These are phyloP conservation scores for Lagocephalus sceleratus DNA, from an alignment of 2,797 vertebrate genomes.

Conservation along the genomic window DNA sequence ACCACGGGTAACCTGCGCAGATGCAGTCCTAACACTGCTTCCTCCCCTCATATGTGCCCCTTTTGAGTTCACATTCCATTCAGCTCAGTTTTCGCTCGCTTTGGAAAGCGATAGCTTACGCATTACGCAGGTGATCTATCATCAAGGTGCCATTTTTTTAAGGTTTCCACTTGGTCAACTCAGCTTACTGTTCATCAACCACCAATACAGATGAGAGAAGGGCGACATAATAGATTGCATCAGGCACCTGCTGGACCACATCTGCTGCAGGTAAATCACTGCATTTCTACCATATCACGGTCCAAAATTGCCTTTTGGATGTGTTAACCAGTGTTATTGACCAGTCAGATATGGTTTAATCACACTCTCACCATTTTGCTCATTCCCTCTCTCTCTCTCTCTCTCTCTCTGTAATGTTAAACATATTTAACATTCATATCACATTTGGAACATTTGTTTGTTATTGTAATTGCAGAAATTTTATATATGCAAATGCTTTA, in stretches of 20 bases:
- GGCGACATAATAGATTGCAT: conserved; percentile 5
- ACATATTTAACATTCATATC: neutral
- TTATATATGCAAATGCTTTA: neutral
- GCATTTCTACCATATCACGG: conserved; percentile 36
- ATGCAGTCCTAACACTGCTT: conserved; percentile 24
- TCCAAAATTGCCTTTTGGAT: conserved; percentile 39
- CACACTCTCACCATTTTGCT: conserved; percentile 18
- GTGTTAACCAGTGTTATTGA: conserved; percentile 45
- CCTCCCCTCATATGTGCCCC: conserved; percentile 7
- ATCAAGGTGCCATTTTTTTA: conserved; percentile 1
- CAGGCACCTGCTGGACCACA: conserved; percentile 40
- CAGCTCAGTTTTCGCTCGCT: conserved; percentile 3
- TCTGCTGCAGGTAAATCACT: conserved; percentile 48
- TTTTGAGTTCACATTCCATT: conserved; percentile 8
- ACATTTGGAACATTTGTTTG: neutral
- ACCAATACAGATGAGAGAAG: conserved; percentile 17
- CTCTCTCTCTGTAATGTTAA: neutral
- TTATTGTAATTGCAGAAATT: neutral
- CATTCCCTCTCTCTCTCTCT: conserved; percentile 11
- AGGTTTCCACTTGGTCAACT: conserved; percentile 23
- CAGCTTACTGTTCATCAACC: conserved; percentile 28
- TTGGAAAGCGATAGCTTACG: conserved; percentile 9
- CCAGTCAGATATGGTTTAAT: conserved; percentile 53
- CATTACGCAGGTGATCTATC: conserved; percentile 11
- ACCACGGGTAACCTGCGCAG: conserved; percentile 23